Conservation (phyloP, 2,888 invertebrate species). For the Heteromyza rotundicornis region DNA sequence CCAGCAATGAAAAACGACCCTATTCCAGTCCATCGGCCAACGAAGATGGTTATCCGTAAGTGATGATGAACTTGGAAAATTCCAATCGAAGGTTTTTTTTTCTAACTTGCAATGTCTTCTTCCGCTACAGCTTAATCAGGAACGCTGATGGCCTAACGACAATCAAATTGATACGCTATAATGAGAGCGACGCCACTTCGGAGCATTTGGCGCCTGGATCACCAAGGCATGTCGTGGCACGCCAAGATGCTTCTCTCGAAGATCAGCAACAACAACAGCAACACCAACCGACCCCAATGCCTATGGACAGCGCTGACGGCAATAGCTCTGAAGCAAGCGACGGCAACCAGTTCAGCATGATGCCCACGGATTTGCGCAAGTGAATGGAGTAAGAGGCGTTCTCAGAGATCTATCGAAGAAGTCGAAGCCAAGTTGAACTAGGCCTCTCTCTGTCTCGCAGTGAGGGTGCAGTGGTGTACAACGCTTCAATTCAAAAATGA, state of each 20-base stretch:
- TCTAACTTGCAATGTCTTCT: background rate
- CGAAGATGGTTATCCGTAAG: constrained; percentile 63
- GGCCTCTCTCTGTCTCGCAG: too few relatives aligned
- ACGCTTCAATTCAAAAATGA: constrained; percentile 2
- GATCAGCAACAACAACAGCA: constrained; percentile 26
- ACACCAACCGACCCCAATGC: constrained; percentile 29
- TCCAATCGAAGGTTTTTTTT: constrained; percentile 12
- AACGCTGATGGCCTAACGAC: constrained; percentile 63
- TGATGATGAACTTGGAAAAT: constrained; percentile 22
- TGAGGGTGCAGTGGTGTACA: too few relatives aligned
- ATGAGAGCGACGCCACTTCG: constrained; percentile 42
- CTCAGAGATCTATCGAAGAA: too few relatives aligned
- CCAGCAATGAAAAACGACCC: constrained; percentile 38
- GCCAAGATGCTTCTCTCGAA: background rate
- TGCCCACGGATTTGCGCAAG: constrained; percentile 46
- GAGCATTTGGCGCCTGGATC: constrained; percentile 31
- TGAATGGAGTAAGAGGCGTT: too few relatives aligned
- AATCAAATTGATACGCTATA: constrained; percentile 62
- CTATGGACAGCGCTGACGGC: constrained; percentile 44
- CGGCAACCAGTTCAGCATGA: constrained; percentile 14
- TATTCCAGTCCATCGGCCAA: constrained; percentile 36
- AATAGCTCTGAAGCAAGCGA: constrained; percentile 32
- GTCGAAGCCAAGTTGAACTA: too few relatives aligned
- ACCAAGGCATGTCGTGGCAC: constrained; percentile 37
- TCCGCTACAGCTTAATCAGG: constrained; percentile 61